Evolutionary conservation across 2,888 invertebrate genomes (phyloP).

Genomic region (Lithophane socia): DNA sequence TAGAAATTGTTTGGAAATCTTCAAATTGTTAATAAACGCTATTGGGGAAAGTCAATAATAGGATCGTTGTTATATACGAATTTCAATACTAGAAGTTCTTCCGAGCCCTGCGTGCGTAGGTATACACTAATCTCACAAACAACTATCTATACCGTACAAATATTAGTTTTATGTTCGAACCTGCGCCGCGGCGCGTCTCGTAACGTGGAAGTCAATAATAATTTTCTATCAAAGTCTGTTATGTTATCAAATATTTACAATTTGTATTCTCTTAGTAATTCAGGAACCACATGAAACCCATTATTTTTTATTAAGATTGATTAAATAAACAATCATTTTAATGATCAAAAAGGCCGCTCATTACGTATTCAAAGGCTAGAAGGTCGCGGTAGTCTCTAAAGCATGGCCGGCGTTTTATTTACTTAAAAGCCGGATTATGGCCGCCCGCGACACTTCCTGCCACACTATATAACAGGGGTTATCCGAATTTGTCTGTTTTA

Average conservation of each 20-base stretch:
- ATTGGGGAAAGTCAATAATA: background rate
- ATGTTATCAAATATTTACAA: slow-evolving; percentile 17
- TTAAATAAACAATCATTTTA: slow-evolving; percentile 73
- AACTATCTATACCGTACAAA: slow-evolving; percentile 14
- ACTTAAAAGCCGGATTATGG: slow-evolving; percentile 79
- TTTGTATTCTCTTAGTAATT: background rate
- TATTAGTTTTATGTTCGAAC: slow-evolving; percentile 19
- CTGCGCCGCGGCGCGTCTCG: background rate
- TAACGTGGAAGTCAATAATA: background rate
- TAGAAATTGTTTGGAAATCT: background rate
- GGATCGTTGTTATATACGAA: slow-evolving; percentile 2
- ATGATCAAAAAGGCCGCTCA: slow-evolving; percentile 78
- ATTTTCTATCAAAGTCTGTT: slow-evolving; percentile 16
- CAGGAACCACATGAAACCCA: slow-evolving; percentile 10
- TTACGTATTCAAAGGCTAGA: slow-evolving; percentile 79
- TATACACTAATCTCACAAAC: slow-evolving; percentile 11
- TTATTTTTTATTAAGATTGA: slow-evolving; percentile 53
- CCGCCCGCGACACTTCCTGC: slow-evolving; percentile 73
- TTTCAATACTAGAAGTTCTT: background rate
- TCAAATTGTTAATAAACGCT: background rate
- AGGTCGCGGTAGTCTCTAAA: slow-evolving; percentile 72
- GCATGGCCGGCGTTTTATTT: slow-evolving; percentile 77
- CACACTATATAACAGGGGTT: slow-evolving; percentile 64
- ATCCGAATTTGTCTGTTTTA: too few relatives aligned
- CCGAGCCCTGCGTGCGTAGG: background rate